Evolutionary conservation across 1,140 invertebrate genomes (phyloP).

Genomic region (Copidosoma floridanum): DNA sequence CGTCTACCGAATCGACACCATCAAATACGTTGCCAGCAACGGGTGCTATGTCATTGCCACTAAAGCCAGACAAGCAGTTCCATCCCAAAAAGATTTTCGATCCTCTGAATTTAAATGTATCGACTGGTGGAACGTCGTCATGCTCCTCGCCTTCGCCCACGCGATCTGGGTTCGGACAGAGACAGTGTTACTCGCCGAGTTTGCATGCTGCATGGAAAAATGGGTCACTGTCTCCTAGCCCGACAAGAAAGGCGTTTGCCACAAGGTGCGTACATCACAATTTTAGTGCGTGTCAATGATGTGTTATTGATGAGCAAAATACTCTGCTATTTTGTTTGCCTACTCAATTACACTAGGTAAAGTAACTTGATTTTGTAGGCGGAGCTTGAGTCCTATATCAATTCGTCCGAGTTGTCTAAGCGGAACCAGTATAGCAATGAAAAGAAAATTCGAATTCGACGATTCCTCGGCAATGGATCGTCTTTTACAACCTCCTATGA

Average conservation of each 20-base stretch:
- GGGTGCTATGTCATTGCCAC: conserved; percentile 28
- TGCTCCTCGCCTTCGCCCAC: conserved; percentile 71
- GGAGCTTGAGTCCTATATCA: conserved; percentile 81
- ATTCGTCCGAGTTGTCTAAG: conserved; percentile 65
- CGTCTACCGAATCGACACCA: conserved; percentile 43
- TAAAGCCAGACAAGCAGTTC: conserved; percentile 46
- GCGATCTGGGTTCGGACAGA: conserved; percentile 54
- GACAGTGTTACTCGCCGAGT: conserved; percentile 67
- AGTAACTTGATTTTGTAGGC: conserved; percentile 47
- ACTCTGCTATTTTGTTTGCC: no score
- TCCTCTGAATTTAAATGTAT: conserved; percentile 50
- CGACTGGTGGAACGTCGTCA: conserved; percentile 48
- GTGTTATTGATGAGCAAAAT: no score
- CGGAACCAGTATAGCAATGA: conserved; percentile 61
- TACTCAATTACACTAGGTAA: not conserved
- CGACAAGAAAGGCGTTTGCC: conserved; percentile 75
- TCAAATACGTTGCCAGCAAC: conserved; percentile 6
- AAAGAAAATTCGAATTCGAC: conserved; percentile 77
- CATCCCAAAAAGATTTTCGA: conserved; percentile 48
- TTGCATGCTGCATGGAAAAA: conserved; percentile 61
- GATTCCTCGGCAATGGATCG: conserved; percentile 56
- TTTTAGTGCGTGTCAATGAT: no score
- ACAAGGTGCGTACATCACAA: conserved; percentile 61
- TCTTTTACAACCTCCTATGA: conserved; percentile 58
- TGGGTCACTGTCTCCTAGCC: conserved; percentile 72